Base-by-base conservation (phyloP, 1,140 invertebrate species). In the Drosophila ironensis region DNA sequence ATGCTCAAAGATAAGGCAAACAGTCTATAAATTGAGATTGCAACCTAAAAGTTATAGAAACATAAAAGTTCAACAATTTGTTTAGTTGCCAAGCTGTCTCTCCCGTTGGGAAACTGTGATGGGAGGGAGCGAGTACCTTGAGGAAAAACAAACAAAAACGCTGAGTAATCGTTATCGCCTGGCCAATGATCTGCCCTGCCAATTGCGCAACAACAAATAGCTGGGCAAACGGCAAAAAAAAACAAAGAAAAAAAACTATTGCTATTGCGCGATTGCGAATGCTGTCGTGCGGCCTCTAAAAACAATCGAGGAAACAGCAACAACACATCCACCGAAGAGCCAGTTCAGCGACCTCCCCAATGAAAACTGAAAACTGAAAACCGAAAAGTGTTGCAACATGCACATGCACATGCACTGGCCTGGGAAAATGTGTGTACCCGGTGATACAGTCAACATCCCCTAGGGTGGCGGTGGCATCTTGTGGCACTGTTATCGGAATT, bases 151-250 rank as follows among this genome's bases (percentile, higher is more conserved):
- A 33, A 4, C n/a, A 14, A 37, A 17, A 14, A 3, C 42, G 61
- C 61, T 66, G 61, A 66, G 60, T 66, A 66, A 66, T 41, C 41
- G 12, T 25, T 47, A 63, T 61, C 59, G 17, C 22, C 48, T 66
- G 76, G 77, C 61, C 77, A 81, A 77, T 60, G 77, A 84, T 84
- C 78, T 70, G 40, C 45, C 46, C 37, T 42, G 57, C 12, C 30
- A 53, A 73, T 82, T 84, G 78, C 78, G 80, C 80, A 84, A 86
- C 57, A 78, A 84, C 52, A 77, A 81, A 53, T 19, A 35, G 8
- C 20, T 22, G 52, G 54, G 51, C 27, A 52, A 53, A 47, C n/a
- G 48, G 42, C 30, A 51, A 51, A 44, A 28, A 41, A 24, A 41
- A 33, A 57, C 63, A n/a, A n/a, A 35, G 47, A 57, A 44, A 28